phyloP scores from a whole-genome alignment of 2,797 vertebrate species.

The Buphagus erythrorhynchus region DNA sequence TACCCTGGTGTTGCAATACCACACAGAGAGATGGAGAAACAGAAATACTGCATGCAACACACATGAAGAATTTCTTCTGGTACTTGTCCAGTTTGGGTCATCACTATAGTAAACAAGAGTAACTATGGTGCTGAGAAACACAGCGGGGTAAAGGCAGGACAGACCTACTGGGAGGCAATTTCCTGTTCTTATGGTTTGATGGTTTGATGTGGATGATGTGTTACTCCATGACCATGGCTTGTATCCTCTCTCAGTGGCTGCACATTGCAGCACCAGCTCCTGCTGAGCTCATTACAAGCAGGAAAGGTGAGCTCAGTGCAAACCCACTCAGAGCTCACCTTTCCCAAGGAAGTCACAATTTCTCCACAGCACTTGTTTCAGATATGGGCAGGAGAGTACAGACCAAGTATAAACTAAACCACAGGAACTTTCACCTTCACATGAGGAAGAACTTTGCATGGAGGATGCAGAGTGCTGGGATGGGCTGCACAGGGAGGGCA shows the following conservation, averaged over 20 bases:
- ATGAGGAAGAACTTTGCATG: background rate
- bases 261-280: background rate
- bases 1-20: background rate
- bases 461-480: background rate
- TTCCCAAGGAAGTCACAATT: background rate
- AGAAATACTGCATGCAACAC: background rate
- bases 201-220: too few relatives aligned
- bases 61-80: background rate
- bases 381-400: fast-evolving
- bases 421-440: background rate
- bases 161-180: background rate
- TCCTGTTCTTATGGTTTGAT: background rate
- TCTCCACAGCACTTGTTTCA: background rate
- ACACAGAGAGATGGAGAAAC: background rate
- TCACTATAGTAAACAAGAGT: background rate
- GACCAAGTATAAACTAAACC: background rate
- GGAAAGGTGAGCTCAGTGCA: background rate
- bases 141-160: background rate
- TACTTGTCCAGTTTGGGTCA: background rate
- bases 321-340: background rate
- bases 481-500: background rate
- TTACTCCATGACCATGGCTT: background rate
- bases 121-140: background rate
- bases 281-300: too few relatives aligned
- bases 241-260: background rate